Evolutionary conservation across 2,888 invertebrate species (phyloP), one percentile per base, ranked within the genome.

Genomic region (Erynnis tages): DNA sequence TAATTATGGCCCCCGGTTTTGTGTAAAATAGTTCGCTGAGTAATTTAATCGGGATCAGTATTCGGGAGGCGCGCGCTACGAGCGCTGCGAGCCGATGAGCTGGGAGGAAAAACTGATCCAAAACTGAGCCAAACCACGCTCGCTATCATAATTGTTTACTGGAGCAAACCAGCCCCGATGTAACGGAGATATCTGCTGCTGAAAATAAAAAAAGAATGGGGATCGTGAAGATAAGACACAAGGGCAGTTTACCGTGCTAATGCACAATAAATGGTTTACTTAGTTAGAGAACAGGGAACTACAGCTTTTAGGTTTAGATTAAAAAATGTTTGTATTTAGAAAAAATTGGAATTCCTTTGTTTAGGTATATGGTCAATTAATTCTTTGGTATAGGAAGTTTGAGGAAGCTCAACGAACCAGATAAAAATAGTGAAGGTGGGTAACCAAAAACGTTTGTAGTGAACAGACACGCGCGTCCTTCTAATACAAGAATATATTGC

Each of bases 11-110:
- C 84, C 69, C 79, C 73, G 82, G 87, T 88, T 85, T 87, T 86
- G 88, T 88, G 87, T 88, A 84, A 88, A 88, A 87, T 88, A 88
- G 88, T 89, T 88, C 80, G 76, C 62, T 69, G 77, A 85, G 87
- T 87, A 87, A 89, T 88, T 88, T 87, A 86, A 87, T 83, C 85
- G 69, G 79, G 84, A 82, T 87, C 85, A 84, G 86, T 82, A 86
- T 76, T 80, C 73, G 72, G 69, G 76, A 72, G 77, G 75, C 70
- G 72, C 52, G 62, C 73, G 21, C 55, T 66, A 80, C 82, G 77
- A 71, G 78, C 63, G 53, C 34, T 19, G 63, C 40, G 58, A 61
- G 56, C 63, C 67, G 66, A 71, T 66, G 64, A 65, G 46, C 57
- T 55, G n/a, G 54, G 58, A 76, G 61, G 61, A 71, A 67, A 72